Evolutionary conservation across 2,113 vertebrate species (phyloP).

Genomic region (Morone chrysops): DNA sequence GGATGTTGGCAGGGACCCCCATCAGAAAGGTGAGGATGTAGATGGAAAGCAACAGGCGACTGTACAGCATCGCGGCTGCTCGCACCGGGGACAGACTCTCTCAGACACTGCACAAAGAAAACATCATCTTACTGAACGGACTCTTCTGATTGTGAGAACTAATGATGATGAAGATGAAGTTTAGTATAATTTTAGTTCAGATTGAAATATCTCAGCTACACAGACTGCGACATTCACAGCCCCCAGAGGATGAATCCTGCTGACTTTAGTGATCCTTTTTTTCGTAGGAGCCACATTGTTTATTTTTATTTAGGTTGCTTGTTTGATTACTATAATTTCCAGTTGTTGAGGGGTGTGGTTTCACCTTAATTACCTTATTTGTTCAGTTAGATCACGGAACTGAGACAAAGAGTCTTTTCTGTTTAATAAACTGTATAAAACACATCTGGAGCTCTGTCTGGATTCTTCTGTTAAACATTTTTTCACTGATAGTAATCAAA

Average conservation of each 20-base stretch:
- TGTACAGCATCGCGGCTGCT: constrained; percentile 48
- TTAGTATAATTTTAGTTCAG: background rate
- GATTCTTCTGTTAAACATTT: too few species aligned
- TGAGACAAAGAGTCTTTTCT: too few species aligned
- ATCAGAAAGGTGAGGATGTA: constrained; percentile 88
- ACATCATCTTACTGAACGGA: background rate
- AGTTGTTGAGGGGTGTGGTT: too few species aligned
- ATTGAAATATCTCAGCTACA: background rate
- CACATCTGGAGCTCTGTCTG: too few species aligned
- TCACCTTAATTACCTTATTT: too few species aligned
- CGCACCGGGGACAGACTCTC: constrained; percentile 1
- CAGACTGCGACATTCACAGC: background rate
- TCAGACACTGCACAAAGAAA: constrained; percentile 25
- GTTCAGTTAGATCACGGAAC: too few species aligned
- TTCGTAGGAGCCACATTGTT: too few species aligned
- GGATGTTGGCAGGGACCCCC: constrained; percentile 88
- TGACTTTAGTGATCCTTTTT: background rate
- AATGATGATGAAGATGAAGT: background rate
- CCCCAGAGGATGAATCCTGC: background rate
- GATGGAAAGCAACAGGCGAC: constrained; percentile 73
- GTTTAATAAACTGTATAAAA: too few species aligned
- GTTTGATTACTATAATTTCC: too few species aligned
- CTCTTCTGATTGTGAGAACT: background rate
- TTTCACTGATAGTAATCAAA: too few species aligned
- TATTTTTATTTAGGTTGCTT: too few species aligned